Conservation (phyloP, 2,797 vertebrate genomes). For the Alosa sapidissima region DNA sequence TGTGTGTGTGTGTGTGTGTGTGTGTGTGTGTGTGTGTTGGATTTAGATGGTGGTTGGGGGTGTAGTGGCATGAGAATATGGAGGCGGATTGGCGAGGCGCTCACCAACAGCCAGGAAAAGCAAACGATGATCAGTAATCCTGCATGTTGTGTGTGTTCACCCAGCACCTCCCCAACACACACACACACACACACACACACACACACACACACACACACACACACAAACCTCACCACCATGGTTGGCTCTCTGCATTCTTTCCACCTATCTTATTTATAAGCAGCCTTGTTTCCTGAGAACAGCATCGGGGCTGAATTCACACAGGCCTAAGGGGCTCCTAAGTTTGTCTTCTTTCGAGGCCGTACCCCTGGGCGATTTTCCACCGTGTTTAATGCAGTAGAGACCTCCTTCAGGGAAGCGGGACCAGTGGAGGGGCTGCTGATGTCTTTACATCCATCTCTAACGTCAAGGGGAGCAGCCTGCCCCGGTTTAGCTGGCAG, state of each 20-base stretch:
- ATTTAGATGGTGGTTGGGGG: neutral
- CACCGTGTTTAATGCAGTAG: slow-evolving; percentile 42
- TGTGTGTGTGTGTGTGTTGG: slow-evolving; percentile 22
- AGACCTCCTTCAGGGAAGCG: slow-evolving; percentile 35
- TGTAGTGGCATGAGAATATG: slow-evolving; percentile 43
- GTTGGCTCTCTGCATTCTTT: neutral
- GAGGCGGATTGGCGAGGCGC: slow-evolving; percentile 42
- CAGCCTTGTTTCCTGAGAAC: slow-evolving; percentile 10
- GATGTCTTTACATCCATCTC: neutral
- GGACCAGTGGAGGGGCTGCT: slow-evolving; percentile 26
- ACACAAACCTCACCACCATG: neutral
- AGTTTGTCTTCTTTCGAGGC: slow-evolving; percentile 19
- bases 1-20: neutral
- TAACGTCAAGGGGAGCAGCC: neutral
- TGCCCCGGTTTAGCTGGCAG: neutral
- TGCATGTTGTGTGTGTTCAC: slow-evolving; percentile 29
- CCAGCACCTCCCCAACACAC: neutral
- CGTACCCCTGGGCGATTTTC: slow-evolving; percentile 47
- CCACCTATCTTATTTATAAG: slow-evolving; percentile 26
- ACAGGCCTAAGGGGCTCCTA: slow-evolving; percentile 29
- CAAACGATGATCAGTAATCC: slow-evolving; percentile 31
- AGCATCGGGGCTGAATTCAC: slow-evolving; percentile 26
- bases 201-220: slow-evolving; percentile 1
- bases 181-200: neutral
- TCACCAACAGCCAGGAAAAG: slow-evolving; percentile 32